Evolutionary conservation across 2,113 vertebrate species (phyloP).

Genomic region (Corythornis madagascariensis): DNA sequence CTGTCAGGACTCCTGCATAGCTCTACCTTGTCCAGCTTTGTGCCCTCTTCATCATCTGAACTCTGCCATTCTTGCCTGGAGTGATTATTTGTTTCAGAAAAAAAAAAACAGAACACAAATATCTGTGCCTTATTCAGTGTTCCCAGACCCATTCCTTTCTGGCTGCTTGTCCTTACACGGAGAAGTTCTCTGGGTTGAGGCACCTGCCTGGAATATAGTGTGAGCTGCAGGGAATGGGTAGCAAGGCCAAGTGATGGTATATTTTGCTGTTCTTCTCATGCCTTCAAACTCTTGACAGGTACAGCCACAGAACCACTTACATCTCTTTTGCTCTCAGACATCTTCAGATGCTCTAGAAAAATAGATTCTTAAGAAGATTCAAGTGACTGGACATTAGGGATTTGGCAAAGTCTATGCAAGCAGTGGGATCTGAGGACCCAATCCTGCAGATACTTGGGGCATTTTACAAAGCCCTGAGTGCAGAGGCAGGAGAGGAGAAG

Average conservation of each 20-base stretch:
- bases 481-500: not conserved
- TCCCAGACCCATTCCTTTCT: not conserved
- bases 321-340: not conserved
- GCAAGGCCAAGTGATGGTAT: not conserved
- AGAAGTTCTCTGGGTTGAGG: not conserved
- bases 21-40: not conserved
- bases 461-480: not conserved
- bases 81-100: constrained; percentile 7
- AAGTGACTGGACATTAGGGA: not conserved
- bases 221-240: not conserved
- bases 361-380: not conserved
- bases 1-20: not conserved
- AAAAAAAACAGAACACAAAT: not conserved
- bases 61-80: not conserved
- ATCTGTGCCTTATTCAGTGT: not conserved
- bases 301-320: not conserved
- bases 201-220: not conserved
- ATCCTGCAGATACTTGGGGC: not conserved
- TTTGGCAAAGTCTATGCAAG: not conserved
- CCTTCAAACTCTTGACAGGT: not conserved
- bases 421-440: not conserved
- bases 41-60: not conserved
- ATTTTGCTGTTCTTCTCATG: not conserved
- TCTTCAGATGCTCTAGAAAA: not conserved
- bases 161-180: not conserved